Conservation (phyloP, 2,797 vertebrate genomes). For the Sebastes iracundus region DNA sequence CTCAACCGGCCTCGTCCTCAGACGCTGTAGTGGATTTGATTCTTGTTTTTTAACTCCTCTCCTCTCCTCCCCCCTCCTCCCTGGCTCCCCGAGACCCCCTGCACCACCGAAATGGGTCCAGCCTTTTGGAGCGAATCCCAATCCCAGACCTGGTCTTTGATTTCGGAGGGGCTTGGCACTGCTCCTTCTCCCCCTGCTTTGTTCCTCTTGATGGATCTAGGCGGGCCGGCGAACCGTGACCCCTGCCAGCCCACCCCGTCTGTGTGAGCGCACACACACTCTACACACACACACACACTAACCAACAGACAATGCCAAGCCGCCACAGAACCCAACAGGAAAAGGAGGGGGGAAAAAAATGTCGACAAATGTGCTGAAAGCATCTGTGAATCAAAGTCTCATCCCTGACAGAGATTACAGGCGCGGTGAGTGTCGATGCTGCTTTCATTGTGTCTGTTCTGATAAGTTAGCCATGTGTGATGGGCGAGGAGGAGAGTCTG, state of each 20-base stretch:
- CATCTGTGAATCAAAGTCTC: slow-evolving; percentile 62
- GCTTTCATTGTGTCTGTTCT: slow-evolving; percentile 73
- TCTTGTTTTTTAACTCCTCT: slow-evolving; percentile 64
- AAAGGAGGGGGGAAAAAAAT: slow-evolving; percentile 40
- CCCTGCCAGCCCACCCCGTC: slow-evolving; percentile 81
- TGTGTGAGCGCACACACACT: slow-evolving; percentile 69
- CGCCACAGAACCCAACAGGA: slow-evolving; percentile 44
- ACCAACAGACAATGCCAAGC: slow-evolving; percentile 66
- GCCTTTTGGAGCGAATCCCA: slow-evolving; percentile 82
- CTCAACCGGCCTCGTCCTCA: slow-evolving; percentile 42
- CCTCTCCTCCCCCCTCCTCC: background rate
- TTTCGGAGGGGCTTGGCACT: slow-evolving; percentile 73
- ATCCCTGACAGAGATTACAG: slow-evolving; percentile 79
- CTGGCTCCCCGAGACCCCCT: slow-evolving; percentile 44
- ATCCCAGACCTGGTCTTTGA: slow-evolving; percentile 85
- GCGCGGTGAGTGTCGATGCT: slow-evolving; percentile 56
- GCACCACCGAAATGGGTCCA: slow-evolving; percentile 59
- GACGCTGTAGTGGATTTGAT: slow-evolving; percentile 68
- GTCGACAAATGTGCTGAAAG: slow-evolving; percentile 61
- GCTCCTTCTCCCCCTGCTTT: slow-evolving; percentile 74
- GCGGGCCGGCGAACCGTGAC: slow-evolving; percentile 80
- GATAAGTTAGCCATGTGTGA: slow-evolving; percentile 80
- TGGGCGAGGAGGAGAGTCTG: slow-evolving; percentile 52
- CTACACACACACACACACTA: slow-evolving; percentile 37
- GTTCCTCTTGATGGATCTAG: slow-evolving; percentile 83